Conservation (phyloP, 2,113 vertebrate genomes). For the Herpetotheres cachinnans region DNA sequence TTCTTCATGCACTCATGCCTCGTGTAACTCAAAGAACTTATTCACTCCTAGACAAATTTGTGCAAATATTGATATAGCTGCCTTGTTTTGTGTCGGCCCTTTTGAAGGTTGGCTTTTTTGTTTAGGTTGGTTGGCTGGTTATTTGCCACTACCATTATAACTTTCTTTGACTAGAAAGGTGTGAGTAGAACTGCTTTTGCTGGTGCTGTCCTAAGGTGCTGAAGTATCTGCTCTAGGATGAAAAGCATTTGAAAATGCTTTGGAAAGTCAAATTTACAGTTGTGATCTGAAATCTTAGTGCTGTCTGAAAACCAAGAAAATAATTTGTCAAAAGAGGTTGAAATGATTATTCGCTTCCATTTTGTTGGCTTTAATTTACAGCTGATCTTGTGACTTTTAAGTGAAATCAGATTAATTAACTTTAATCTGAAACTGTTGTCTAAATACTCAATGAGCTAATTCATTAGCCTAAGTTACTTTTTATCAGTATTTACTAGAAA, state of each 20-base stretch:
- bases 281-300: background rate
- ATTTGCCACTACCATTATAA: background rate
- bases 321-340: background rate
- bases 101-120: background rate
- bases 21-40: background rate
- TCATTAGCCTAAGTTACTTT: background rate
- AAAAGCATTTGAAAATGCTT: background rate
- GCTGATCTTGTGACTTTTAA: background rate
- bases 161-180: background rate
- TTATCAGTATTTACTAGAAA: background rate
- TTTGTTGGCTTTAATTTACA: background rate
- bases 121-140: background rate
- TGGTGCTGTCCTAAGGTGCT: background rate
- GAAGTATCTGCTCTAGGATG: background rate
- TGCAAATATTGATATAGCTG: slow-evolving; percentile 4
- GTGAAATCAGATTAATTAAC: background rate
- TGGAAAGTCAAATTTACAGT: background rate
- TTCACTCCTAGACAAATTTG: background rate
- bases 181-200: background rate
- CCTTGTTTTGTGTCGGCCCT: background rate
- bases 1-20: background rate
- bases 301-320: background rate
- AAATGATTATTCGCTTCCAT: background rate
- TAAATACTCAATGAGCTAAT: background rate
- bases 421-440: background rate